Evolutionary conservation across 2,113 vertebrate genomes (phyloP).

Genomic region (Sterrhoptilus dennistouni): DNA sequence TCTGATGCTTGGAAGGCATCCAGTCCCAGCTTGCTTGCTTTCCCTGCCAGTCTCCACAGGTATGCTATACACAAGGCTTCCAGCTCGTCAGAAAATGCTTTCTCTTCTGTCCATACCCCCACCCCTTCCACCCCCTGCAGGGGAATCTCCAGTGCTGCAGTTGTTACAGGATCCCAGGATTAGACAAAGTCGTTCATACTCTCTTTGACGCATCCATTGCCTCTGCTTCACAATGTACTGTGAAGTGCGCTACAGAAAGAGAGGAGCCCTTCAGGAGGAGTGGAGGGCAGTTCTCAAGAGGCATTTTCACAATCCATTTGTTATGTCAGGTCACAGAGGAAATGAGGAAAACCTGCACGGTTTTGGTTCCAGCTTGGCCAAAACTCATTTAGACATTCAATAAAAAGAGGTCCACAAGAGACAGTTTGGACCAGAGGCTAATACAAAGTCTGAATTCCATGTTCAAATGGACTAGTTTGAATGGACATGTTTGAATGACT

Average conservation of each 20-base stretch:
- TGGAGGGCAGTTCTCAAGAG: not conserved
- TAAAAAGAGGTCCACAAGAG: not conserved
- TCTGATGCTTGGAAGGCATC: conserved; percentile 68
- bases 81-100: conserved; percentile 43
- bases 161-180: not conserved
- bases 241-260: not conserved
- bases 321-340: not conserved
- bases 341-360: not conserved
- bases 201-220: not conserved
- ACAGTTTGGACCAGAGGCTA: not conserved
- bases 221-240: not conserved
- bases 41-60: conserved; percentile 70
- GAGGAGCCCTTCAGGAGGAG: not conserved
- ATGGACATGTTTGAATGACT: not conserved
- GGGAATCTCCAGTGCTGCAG: conserved; percentile 30
- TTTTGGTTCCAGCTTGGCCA: not conserved
- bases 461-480: not conserved
- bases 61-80: conserved; percentile 48
- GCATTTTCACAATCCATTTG: not conserved
- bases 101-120: not conserved
- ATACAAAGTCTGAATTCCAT: not conserved
- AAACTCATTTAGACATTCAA: not conserved
- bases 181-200: conserved; percentile 1
- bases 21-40: conserved; percentile 35
- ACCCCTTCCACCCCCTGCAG: not conserved